Conservation (phyloP, 2,888 invertebrate genomes). For the Dione vanillae region DNA sequence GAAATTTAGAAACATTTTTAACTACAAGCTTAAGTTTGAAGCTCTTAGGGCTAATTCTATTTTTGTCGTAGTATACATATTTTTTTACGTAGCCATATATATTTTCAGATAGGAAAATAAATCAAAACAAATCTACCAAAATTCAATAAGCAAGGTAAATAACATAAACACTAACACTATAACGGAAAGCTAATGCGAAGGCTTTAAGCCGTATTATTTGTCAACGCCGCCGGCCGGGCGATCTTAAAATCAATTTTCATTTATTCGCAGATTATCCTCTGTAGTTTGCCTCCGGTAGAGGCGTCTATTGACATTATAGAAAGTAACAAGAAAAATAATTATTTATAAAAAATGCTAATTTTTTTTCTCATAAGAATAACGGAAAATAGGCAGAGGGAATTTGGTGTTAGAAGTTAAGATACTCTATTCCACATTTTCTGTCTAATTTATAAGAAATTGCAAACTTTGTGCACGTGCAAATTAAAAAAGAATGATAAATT, state of each 20-base stretch:
- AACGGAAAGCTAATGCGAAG: conserved; percentile 43
- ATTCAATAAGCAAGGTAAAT: conserved; percentile 41
- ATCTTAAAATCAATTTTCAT: conserved; percentile 85
- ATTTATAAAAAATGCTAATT: neutral
- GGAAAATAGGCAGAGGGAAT: no score
- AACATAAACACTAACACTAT: conserved; percentile 44
- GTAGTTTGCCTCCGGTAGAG: conserved; percentile 68
- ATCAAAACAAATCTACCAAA: conserved; percentile 28
- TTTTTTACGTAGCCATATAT: neutral
- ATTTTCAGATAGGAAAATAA: neutral
- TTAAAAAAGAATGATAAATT: no score
- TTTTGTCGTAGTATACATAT: neutral
- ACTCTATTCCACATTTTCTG: no score
- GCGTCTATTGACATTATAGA: conserved; percentile 48
- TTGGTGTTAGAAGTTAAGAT: no score
- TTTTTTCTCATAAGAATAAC: no score
- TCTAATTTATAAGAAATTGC: no score
- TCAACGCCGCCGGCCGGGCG: conserved; percentile 70
- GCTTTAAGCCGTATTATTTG: conserved; percentile 75
- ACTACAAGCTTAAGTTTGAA: no score
- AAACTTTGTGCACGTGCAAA: no score
- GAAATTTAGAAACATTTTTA: no score
- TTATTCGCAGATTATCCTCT: conserved; percentile 82
- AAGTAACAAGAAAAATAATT: conserved; percentile 10
- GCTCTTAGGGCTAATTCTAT: no score